Evolutionary conservation across 2,113 vertebrate genomes (phyloP).

Genomic region (Lanius collurio): DNA sequence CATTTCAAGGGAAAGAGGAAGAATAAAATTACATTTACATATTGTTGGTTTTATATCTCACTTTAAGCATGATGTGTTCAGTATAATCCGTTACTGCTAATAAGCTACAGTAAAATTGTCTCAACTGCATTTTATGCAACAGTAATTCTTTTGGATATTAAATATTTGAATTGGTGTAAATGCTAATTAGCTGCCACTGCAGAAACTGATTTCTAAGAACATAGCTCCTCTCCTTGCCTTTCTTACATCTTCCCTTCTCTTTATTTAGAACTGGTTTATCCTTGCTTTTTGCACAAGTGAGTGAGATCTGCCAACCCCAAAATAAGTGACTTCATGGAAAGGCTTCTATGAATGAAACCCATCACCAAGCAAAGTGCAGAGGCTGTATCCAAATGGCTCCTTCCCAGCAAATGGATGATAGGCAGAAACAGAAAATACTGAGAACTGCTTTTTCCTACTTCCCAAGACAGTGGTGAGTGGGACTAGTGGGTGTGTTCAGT

Average conservation of each 20-base stretch:
- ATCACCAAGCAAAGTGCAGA: neutral
- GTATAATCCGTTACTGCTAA: neutral
- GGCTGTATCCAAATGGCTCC: neutral
- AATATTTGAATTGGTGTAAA: constrained; percentile 1
- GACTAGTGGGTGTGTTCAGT: neutral
- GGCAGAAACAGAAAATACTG: neutral
- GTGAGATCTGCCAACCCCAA: neutral
- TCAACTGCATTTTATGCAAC: neutral
- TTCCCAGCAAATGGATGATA: neutral
- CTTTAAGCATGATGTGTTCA: neutral
- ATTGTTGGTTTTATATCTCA: neutral
- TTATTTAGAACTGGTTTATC: neutral
- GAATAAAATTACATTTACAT: neutral
- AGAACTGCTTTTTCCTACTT: neutral
- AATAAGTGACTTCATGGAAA: neutral
- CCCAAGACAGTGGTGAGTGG: neutral
- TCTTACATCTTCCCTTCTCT: neutral
- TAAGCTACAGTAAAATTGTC: neutral
- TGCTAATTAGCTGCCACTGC: neutral
- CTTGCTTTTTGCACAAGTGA: neutral
- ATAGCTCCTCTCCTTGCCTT: neutral
- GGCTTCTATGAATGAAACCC: neutral
- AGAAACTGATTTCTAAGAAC: neutral
- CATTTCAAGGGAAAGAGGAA: neutral
- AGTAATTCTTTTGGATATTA: neutral